Base-by-base conservation (phyloP, 2,888 invertebrate genomes). In the Actias luna region DNA sequence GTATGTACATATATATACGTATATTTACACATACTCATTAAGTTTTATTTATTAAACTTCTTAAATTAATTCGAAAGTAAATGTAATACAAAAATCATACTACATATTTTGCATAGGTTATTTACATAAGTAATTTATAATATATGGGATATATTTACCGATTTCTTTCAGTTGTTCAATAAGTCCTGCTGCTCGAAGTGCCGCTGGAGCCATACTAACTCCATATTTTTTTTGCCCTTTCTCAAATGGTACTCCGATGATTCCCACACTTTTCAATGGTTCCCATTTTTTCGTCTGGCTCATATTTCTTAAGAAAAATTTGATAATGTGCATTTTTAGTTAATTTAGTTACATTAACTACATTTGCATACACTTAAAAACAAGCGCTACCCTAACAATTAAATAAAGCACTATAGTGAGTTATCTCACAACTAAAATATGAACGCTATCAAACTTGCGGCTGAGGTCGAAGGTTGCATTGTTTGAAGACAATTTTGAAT, bases 231-330 rank as follows among this genome's bases (percentile, higher is more conserved):
- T 92, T 84, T 97, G 96, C 0, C 97, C 97, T 77, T 96, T 96
- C 71, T 95, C 94, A 77, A 96, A 96, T 5, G 97, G 97, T 39
- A 96, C 96, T n/a, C 97, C 97, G 63, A 97, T 88, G 72, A 97
- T 93, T 50, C 96, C 97, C 58, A 97, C 93, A 87, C 92, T 94
- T 39, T 80, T 78, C 70, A 89, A 72, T 2, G 87, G 82, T 66
- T 82, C 73, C 84, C 80, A 85, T 68, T 80, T 83, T 69, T 77
- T 80, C 61, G 59, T 62, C 59, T 79, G 76, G 69, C 85, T 89
- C 86, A 91, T 87, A 62, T 77, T 88, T 69, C 90, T 79, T 67
- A 79, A 74, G 65, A 87, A 77, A 60, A 83, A 74, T 80, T 83
- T 90, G 71, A 78, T 69, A 67, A 79, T 69, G 82, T 87, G 87